These are phyloP conservation scores for Halocaridina rubra DNA, from an alignment of 2,888 invertebrate genomes.

Conservation along the genomic window DNA sequence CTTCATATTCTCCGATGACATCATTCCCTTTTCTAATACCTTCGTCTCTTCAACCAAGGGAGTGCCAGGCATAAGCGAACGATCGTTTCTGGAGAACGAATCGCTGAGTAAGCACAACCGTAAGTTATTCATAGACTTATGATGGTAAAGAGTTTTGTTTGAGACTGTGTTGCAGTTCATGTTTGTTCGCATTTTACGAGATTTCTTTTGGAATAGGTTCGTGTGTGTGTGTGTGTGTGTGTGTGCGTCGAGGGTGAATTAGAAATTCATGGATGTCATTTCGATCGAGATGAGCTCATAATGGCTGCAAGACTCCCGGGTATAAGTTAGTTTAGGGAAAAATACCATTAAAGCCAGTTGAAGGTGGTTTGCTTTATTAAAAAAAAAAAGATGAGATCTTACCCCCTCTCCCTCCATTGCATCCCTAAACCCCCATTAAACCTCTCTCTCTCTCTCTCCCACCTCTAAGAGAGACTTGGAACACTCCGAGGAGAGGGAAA, in stretches of 20 bases:
- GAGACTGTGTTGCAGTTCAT: constrained; percentile 18
- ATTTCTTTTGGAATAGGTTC: constrained; percentile 37
- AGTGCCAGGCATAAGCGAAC: background rate
- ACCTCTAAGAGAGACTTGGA: background rate
- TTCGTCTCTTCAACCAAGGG: background rate
- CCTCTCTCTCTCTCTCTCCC: background rate
- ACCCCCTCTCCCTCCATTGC: background rate
- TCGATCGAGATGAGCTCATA: constrained; percentile 43
- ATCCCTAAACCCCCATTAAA: background rate
- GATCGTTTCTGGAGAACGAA: background rate
- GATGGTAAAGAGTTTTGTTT: constrained; percentile 42
- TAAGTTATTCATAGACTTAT: constrained; percentile 37
- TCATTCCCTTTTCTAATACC: background rate
- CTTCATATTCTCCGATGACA: background rate
- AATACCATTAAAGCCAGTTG: background rate
- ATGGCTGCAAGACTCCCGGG: background rate
- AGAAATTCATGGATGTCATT: constrained; percentile 57
- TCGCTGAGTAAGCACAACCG: background rate
- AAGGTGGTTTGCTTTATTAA: no score
- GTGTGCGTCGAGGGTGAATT: constrained; percentile 10
- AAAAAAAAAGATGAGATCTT: no score
- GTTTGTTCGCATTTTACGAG: constrained; percentile 40
- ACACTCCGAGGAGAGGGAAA: background rate
- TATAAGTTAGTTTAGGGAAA: constrained; percentile 22
- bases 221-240: no score